Evolutionary conservation across 2,113 vertebrate genomes (phyloP).

Genomic region (Mus pahari): DNA sequence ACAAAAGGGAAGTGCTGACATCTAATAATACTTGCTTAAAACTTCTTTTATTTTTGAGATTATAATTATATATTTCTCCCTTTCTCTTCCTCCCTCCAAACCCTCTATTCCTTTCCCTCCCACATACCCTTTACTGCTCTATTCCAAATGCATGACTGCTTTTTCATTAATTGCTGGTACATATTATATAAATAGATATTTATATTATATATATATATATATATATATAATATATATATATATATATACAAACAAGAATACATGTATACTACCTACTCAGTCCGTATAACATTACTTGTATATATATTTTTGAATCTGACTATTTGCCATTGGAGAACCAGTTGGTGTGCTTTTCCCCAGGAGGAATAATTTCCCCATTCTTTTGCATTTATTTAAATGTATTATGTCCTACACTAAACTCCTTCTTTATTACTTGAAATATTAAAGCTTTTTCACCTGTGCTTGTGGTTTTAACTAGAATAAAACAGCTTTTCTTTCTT

Average conservation of each 20-base stretch:
- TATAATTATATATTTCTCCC: not conserved
- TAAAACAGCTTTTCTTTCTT: not conserved
- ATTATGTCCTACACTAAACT: not conserved
- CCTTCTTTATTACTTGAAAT: conserved; percentile 19
- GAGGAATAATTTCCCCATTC: not conserved
- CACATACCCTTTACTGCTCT: not conserved
- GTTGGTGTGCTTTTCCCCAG: not conserved
- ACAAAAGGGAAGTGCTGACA: not conserved
- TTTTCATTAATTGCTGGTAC: not conserved
- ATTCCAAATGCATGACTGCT: not conserved
- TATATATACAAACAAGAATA: not conserved
- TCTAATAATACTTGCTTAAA: not conserved
- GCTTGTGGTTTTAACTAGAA: not conserved
- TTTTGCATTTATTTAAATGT: not conserved
- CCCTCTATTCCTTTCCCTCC: too few relatives aligned
- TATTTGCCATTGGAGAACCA: not conserved
- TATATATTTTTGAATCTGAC: not conserved
- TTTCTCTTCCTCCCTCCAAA: not conserved
- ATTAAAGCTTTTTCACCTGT: not conserved
- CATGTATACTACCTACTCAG: not conserved
- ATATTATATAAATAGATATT: too few relatives aligned
- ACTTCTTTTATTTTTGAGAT: not conserved
- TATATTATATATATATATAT: not conserved
- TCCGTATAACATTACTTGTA: not conserved
- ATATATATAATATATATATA: not conserved